Evolutionary conservation across 2,113 vertebrate species (phyloP), one percentile per base, ranked within the genome.

Genomic region (Raja brachyura): DNA sequence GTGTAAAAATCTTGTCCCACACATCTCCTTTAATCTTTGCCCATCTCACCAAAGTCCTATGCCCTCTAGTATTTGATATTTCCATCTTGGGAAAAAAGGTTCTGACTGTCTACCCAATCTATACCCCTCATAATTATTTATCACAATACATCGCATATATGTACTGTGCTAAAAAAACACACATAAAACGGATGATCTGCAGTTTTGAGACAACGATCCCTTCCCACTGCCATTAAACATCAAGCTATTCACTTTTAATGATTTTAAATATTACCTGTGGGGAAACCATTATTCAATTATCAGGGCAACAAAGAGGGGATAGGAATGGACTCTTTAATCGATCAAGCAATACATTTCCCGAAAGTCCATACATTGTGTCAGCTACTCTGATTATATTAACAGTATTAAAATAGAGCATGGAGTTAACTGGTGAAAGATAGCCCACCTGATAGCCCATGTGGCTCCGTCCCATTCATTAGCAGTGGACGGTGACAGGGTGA

Each of bases 401-500:
- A 11, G 5, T 54, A 3, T 92, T 39, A 90, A 90, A 39, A 70
- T 73, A 48, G 4, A 48, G 68, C 48, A 3, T 92, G 68, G 68
- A 92, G 39, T 73, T 92, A 10, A 73, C 33, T 73, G 68, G 90
- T 73, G 68, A 92, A 73, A 54, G 68, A 39, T 92, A 73, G 54
- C 31, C 39, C 25, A 20, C 18, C 4, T 73, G 68, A 39, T 92
- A 73, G 54, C 31, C 39, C 25, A 20, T 33, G 10, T 73, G 68
- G 33, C 90, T 73, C 20, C 33, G 4, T 73, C 66, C 70, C 93
- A 28, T 22, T 76, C 20, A 28, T 77, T 93, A 79, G 93, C 93
- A 93, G 66, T 66, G 94, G 93, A 93, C 63, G 81, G 93, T 78
- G 61, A 93, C 93, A n/a, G 83, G 93, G 0, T 1, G 88, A 93